A percentile compares a stretch with the other conserved stretches of the same genome.
Conservation (phyloP, 2,797 vertebrate genomes). For the Brotula barbata region DNA sequence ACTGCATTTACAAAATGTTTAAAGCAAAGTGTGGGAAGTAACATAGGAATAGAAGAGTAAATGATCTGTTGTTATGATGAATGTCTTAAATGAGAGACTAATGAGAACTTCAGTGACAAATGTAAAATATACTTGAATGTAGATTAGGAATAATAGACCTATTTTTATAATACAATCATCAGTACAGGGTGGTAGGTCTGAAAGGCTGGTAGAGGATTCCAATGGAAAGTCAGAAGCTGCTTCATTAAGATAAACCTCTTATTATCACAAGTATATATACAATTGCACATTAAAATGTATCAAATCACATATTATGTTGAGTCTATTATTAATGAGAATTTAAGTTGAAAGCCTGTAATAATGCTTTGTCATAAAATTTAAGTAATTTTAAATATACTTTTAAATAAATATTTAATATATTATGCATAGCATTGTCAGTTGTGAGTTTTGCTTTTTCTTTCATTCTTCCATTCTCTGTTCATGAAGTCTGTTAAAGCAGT, state of each 20-base stretch:
- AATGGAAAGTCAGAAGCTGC: background rate
- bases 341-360: slow-evolving; percentile 15
- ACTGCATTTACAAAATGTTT: too few species aligned
- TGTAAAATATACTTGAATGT: slow-evolving; percentile 9
- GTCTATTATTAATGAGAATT: too few species aligned
- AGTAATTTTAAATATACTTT: too few species aligned
- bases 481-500: too few species aligned
- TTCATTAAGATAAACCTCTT: background rate
- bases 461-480: too few species aligned
- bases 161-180: slow-evolving; percentile 1
- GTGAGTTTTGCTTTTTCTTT: too few species aligned
- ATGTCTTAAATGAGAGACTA: too few species aligned
- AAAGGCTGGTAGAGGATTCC: background rate
- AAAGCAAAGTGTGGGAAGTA: too few species aligned
- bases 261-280: background rate
- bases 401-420: slow-evolving; percentile 38
- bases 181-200: background rate
- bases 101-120: too few species aligned
- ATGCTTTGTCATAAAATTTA: too few species aligned
- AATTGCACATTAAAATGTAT: background rate
- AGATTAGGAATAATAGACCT: background rate
- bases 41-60: too few species aligned
- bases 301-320: background rate
- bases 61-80: too few species aligned
- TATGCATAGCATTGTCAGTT: background rate